A percentile compares a stretch with the other conserved stretches of the same genome.
phyloP scores from a whole-genome alignment of 2,888 invertebrate genomes.

The Drosophila dives region DNA sequence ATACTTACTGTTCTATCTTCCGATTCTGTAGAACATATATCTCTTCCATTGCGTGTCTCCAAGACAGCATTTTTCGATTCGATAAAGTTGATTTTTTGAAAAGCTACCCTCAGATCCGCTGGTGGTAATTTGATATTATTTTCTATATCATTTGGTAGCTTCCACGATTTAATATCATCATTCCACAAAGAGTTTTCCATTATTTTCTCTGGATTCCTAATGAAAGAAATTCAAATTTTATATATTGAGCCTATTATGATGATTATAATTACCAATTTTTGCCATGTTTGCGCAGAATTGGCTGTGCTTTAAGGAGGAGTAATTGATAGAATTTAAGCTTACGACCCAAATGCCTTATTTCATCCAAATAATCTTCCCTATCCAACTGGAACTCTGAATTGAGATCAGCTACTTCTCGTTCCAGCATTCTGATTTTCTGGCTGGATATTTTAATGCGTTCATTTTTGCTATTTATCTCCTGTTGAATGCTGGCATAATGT shows the following conservation, averaged over 20 bases:
- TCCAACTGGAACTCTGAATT: constrained; percentile 93
- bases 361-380: constrained; percentile 92
- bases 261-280: constrained; percentile 87
- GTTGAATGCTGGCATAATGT: constrained; percentile 92
- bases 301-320: constrained; percentile 88
- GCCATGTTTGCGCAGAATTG: constrained; percentile 89
- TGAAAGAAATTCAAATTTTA: not conserved
- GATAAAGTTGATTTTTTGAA: constrained; percentile 16
- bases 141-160: constrained; percentile 88
- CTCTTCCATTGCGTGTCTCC: not conserved
- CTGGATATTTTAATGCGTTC: constrained; percentile 88
- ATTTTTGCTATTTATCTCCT: constrained; percentile 90
- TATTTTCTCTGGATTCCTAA: constrained; percentile 89
- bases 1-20: constrained; percentile 27
- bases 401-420: constrained; percentile 90
- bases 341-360: constrained; percentile 90
- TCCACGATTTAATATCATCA: constrained; percentile 90
- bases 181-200: constrained; percentile 90
- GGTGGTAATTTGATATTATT: constrained; percentile 89
- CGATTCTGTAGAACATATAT: not conserved
- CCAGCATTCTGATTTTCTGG: constrained; percentile 88
- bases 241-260: not conserved
- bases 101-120: constrained; percentile 76
- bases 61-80: constrained; percentile 5
- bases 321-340: constrained; percentile 89